Percentiles rank a stretch among this genome's conserved stretches.
Evolutionary conservation across 1,140 invertebrate species (phyloP).

Genomic region (Helicoverpa armigera): DNA sequence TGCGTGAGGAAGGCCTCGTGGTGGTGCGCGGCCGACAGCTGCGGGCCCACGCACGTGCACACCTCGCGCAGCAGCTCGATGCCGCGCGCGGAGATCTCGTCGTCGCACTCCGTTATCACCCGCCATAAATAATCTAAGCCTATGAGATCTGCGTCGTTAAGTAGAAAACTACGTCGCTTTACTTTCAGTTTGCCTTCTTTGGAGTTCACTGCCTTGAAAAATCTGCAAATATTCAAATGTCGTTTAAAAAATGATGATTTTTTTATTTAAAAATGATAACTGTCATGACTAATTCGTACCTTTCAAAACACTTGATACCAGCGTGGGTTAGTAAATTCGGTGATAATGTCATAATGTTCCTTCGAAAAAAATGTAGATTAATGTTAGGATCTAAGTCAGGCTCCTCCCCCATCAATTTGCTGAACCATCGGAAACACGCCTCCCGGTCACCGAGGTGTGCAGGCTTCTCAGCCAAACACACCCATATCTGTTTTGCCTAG

Average conservation of each 20-base stretch:
- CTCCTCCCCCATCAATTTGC: slow-evolving; percentile 99
- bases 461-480: slow-evolving; percentile 97
- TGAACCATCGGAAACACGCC: slow-evolving; percentile 99
- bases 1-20: slow-evolving; percentile 97
- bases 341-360: slow-evolving; percentile 97
- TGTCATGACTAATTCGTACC: slow-evolving; percentile 61
- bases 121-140: slow-evolving; percentile 99
- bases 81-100: slow-evolving; percentile 96
- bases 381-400: slow-evolving; percentile 98
- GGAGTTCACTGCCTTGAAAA: slow-evolving; percentile 98
- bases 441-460: slow-evolving; percentile 97
- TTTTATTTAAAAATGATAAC: slow-evolving; percentile 45
- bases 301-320: slow-evolving; percentile 95
- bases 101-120: slow-evolving; percentile 95
- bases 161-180: slow-evolving; percentile 93
- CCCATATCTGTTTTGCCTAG: slow-evolving; percentile 98
- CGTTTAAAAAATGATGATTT: neutral
- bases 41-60: slow-evolving; percentile 96
- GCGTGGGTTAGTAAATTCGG: slow-evolving; percentile 97
- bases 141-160: slow-evolving; percentile 96
- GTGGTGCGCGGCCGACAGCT: slow-evolving; percentile 94
- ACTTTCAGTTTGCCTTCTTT: slow-evolving; percentile 97
- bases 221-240: slow-evolving; percentile 86
- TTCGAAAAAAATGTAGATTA: slow-evolving; percentile 98
- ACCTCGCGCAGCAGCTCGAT: slow-evolving; percentile 97